These are phyloP conservation scores for Austrofundulus limnaeus DNA, from an alignment of 2,113 vertebrate species.

Conservation along the genomic window DNA sequence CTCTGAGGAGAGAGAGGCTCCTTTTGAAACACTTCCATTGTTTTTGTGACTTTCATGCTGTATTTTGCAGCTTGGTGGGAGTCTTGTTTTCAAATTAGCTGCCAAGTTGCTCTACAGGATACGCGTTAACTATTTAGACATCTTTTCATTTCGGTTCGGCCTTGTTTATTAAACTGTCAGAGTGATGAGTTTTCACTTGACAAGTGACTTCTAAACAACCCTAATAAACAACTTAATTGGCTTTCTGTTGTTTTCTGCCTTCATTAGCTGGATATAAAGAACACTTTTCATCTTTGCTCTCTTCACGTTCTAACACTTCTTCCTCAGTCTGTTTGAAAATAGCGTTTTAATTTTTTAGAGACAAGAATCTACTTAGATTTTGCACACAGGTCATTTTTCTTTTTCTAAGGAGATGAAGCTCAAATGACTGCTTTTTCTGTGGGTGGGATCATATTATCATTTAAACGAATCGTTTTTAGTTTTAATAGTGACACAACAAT, in stretches of 20 bases:
- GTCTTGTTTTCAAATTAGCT: slow-evolving; percentile 1
- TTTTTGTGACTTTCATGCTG: slow-evolving; percentile 3
- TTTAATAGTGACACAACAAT: no score
- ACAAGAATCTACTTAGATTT: no score
- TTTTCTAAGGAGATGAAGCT: no score
- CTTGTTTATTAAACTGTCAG: background rate
- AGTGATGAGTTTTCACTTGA: background rate
- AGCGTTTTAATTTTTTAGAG: no score
- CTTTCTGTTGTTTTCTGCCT: background rate
- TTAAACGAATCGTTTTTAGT: no score
- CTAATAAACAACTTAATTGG: background rate
- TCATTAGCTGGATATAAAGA: background rate
- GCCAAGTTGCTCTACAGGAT: background rate
- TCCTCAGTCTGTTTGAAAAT: no score
- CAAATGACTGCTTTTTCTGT: no score
- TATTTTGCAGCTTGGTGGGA: slow-evolving; percentile 1
- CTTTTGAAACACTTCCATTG: background rate
- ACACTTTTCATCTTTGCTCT: background rate
- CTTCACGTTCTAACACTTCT: no score
- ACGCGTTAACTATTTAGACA: slow-evolving; percentile 2
- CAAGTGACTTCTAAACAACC: background rate
- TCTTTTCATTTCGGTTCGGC: background rate
- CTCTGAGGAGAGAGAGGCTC: background rate
- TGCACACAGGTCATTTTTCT: no score
- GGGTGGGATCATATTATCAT: no score